Evolutionary conservation across 1,140 invertebrate species (phyloP), one percentile per base, ranked within the genome.

Genomic region (Harlomillsia oculata): DNA sequence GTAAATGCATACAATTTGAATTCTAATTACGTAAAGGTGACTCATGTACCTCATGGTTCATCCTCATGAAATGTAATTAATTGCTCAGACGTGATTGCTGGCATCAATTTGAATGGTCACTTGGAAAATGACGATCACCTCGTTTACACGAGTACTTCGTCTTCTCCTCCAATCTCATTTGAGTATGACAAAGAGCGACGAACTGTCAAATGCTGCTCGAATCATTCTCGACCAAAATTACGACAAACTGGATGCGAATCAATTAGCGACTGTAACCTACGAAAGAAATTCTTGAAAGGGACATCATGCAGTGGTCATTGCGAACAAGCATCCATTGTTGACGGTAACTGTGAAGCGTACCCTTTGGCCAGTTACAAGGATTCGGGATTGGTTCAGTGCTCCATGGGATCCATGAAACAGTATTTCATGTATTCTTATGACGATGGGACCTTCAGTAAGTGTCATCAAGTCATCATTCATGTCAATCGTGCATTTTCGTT

Each of bases 191-290:
- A 49, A 28, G 23, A 29, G 0, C 37, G 40, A 20, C 37, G 40
- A 14, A 30, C 36, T 11, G 49, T 56, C 30, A 34, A 34, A 16
- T 56, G 53, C 36, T 56, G 53, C 34, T 48, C 53, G 5, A 37
- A 21, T 20, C 44, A 56, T 5, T 20, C 6, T 9, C 11, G 44
- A 28, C 53, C 53, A 18, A 56, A 49, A 30, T 48, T 56, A 45
- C 26, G 40, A 8, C 44, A 48, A 25, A 56, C 23, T 23, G 30
- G 43, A 26, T 56, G 53, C 25, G 44, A 45, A 25, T 56, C 53
- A 4, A 40, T 46, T 16, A 56, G 45, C 21, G 53, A 56, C 32
- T 56, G 53, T 36, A 34, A 56, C 3, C 37, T 56, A 45, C 30
- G 45, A 32, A n/a, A 20, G 13, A 48, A 32, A 32, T 48, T 32